Evolutionary conservation across 2,888 invertebrate species (phyloP).

Genomic region (Timandra comae): DNA sequence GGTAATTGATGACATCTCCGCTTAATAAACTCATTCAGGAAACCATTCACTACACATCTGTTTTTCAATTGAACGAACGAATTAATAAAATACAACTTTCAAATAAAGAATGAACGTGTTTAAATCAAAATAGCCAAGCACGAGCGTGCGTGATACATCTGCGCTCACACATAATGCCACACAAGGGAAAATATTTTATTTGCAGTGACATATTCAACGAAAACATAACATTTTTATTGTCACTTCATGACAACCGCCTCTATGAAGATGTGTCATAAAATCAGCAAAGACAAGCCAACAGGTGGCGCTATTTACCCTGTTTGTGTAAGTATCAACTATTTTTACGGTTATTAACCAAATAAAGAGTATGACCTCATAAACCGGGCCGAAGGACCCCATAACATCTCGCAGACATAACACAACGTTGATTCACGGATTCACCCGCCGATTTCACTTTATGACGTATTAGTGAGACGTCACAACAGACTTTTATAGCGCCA

Average conservation of each 20-base stretch:
- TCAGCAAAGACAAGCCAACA: slow-evolving; percentile 15
- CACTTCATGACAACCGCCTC: neutral
- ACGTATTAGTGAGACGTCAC: slow-evolving; percentile 67
- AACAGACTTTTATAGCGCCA: slow-evolving; percentile 50
- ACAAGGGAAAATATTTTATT: no score
- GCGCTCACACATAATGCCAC: no score
- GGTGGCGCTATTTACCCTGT: slow-evolving; percentile 16
- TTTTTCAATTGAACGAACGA: no score
- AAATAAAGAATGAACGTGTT: no score
- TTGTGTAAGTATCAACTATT: slow-evolving; percentile 23
- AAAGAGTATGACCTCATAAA: slow-evolving; percentile 37
- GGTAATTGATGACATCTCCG: no score
- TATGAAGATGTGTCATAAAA: neutral
- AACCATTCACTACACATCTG: no score
- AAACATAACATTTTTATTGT: no score
- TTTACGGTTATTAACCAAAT: slow-evolving; percentile 45
- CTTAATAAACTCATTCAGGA: no score
- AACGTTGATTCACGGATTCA: slow-evolving; percentile 22
- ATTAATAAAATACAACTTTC: no score
- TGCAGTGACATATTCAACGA: no score
- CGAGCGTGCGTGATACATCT: no score
- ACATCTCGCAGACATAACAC: slow-evolving; percentile 29
- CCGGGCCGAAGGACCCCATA: slow-evolving; percentile 30
- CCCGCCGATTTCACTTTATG: slow-evolving; percentile 49
- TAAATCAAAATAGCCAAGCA: no score